phyloP scores from a whole-genome alignment of 1,140 invertebrate species.

The Condylostylus longicornis region DNA sequence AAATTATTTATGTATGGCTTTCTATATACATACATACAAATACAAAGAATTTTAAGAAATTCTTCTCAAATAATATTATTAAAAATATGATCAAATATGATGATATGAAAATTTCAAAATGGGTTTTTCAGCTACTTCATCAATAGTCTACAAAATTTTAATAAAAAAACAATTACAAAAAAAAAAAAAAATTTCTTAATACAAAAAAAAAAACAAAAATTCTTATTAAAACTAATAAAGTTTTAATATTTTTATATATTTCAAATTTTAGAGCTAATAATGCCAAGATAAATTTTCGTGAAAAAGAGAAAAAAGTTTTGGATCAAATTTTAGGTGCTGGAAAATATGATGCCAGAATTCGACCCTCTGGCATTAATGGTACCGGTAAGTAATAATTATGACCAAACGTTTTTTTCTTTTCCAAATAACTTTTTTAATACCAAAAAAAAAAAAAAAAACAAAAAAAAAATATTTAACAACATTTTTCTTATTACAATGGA shows the following conservation, averaged over 20 bases:
- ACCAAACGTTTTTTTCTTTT: background rate
- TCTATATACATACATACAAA: too few species aligned
- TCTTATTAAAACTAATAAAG: slow-evolving; percentile 1
- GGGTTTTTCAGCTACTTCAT: too few species aligned
- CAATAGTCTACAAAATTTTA: slow-evolving; percentile 8
- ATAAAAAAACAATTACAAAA: slow-evolving; percentile 4
- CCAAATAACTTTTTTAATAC: background rate
- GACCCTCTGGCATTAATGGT: slow-evolving; percentile 80
- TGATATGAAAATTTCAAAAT: too few species aligned
- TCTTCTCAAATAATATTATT: too few species aligned
- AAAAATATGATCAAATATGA: too few species aligned
- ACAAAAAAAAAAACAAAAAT: background rate
- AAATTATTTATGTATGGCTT: too few species aligned
- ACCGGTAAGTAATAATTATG: slow-evolving; percentile 61
- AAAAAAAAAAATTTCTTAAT: slow-evolving; percentile 3
- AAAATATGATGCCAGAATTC: slow-evolving; percentile 80
- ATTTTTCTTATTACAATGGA: too few species aligned
- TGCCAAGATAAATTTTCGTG: slow-evolving; percentile 69
- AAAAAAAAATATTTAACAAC: too few species aligned
- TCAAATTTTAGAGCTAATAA: slow-evolving; percentile 40
- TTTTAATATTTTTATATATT: slow-evolving; percentile 1
- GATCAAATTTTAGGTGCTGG: slow-evolving; percentile 81
- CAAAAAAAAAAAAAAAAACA: background rate
- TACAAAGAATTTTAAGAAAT: too few species aligned
- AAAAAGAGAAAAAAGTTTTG: slow-evolving; percentile 86